Conservation (phyloP, 2,113 vertebrate species). For the Entosphenus tridentatus region DNA sequence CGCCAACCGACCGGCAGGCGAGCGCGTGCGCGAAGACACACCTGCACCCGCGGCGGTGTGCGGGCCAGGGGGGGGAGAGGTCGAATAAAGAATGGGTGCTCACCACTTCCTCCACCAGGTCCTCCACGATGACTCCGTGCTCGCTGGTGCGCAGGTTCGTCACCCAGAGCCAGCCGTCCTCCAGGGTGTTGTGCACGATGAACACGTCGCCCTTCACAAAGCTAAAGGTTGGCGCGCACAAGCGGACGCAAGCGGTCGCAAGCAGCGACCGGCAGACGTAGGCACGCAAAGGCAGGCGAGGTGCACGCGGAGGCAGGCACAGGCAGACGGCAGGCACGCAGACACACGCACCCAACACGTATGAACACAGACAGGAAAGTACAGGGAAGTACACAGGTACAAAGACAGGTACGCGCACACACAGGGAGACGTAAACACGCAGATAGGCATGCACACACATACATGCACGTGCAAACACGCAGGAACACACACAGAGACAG, state of each 20-base stretch:
- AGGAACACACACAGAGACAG: neutral
- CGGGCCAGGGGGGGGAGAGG: neutral
- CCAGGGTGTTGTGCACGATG: slow-evolving; percentile 95
- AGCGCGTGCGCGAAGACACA: too few relatives aligned
- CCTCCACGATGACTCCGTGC: slow-evolving; percentile 90
- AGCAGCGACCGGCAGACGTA: too few relatives aligned
- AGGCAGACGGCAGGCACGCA: too few relatives aligned
- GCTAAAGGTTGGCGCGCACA: slow-evolving; percentile 20
- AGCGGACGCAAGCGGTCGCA: neutral
- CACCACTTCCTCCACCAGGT: slow-evolving; percentile 88
- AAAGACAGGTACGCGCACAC: neutral
- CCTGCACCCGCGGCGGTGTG: too few relatives aligned
- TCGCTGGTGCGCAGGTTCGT: slow-evolving; percentile 86
- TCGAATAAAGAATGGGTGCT: slow-evolving; percentile 18
- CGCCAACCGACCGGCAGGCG: too few relatives aligned
- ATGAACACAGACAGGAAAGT: neutral
- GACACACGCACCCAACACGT: neutral
- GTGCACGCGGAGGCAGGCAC: too few relatives aligned
- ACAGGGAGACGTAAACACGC: neutral
- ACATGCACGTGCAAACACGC: neutral
- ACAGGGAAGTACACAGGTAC: neutral
- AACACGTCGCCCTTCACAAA: slow-evolving; percentile 99
- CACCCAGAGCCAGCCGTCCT: slow-evolving; percentile 99
- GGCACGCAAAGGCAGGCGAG: too few relatives aligned
- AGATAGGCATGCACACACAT: neutral